Percentiles rank a stretch among this genome's conserved stretches.
phyloP scores from a whole-genome alignment of 2,113 vertebrate genomes.

The Lates calcarifer region DNA sequence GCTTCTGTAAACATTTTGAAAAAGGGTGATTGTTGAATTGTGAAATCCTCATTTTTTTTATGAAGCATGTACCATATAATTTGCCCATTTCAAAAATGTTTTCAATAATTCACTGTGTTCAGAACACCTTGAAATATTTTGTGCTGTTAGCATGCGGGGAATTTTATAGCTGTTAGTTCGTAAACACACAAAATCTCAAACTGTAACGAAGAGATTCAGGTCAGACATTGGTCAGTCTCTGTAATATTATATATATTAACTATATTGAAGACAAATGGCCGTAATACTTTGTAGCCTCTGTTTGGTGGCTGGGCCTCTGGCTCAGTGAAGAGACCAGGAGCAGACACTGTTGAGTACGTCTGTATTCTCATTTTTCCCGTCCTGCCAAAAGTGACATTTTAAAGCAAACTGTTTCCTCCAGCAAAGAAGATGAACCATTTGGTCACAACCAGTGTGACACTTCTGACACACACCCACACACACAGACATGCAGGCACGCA shows the following conservation, averaged over 20 bases:
- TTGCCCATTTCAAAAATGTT: background rate
- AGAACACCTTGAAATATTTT: background rate
- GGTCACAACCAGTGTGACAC: slow-evolving; percentile 48
- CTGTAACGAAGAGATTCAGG: background rate
- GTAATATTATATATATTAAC: slow-evolving; percentile 13
- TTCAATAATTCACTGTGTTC: slow-evolving; percentile 8
- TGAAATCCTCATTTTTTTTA: slow-evolving; percentile 1
- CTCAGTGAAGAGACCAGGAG: slow-evolving; percentile 35
- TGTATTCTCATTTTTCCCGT: slow-evolving; percentile 25
- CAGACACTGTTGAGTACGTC: slow-evolving; percentile 33
- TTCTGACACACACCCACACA: slow-evolving; percentile 40
- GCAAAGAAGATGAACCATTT: slow-evolving; percentile 57
- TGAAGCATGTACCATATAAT: background rate
- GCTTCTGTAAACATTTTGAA: no score
- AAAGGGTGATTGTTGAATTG: background rate
- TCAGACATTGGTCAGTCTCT: background rate
- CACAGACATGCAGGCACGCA: background rate
- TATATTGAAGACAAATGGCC: slow-evolving; percentile 17
- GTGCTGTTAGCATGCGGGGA: background rate
- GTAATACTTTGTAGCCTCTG: slow-evolving; percentile 15
- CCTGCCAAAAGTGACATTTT: slow-evolving; percentile 63
- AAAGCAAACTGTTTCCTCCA: slow-evolving; percentile 62
- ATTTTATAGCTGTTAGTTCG: slow-evolving; percentile 15
- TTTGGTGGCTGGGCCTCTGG: background rate
- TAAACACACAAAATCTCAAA: background rate